Evolutionary conservation across 2,888 invertebrate species (phyloP).

Genomic region (Loripinus fragilis): DNA sequence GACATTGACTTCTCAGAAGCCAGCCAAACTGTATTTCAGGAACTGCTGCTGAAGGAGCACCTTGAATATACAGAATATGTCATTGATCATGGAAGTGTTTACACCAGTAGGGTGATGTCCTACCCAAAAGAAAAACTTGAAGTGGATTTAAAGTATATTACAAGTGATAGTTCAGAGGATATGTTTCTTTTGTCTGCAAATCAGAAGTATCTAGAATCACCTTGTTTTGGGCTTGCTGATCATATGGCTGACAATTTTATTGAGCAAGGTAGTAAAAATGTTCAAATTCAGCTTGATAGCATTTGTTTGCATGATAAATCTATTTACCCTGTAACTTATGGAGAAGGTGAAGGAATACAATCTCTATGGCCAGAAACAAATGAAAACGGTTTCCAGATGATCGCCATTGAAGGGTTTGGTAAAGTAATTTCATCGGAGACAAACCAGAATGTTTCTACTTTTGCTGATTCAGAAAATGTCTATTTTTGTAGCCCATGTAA

Average conservation of each 20-base stretch:
- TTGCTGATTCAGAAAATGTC: neutral
- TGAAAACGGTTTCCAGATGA: conserved; percentile 33
- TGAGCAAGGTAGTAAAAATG: neutral
- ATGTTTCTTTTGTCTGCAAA: conserved; percentile 30
- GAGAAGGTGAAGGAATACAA: conserved; percentile 23
- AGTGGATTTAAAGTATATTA: conserved; percentile 29
- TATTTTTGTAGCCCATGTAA: conserved; percentile 36
- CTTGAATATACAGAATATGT: conserved; percentile 3
- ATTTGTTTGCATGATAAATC: conserved; percentile 30
- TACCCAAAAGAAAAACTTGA: conserved; percentile 27
- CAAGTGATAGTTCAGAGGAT: conserved; percentile 13
- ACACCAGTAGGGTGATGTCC: conserved; percentile 26
- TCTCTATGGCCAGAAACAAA: conserved; percentile 36
- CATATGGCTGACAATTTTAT: neutral
- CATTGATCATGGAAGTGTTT: conserved; percentile 28
- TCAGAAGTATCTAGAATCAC: conserved; percentile 18
- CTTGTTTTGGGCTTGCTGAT: conserved; percentile 19
- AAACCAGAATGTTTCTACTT: neutral
- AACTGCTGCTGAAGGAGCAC: neutral
- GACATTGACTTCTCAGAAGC: conserved; percentile 41
- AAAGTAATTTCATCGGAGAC: neutral
- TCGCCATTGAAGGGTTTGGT: conserved; percentile 37
- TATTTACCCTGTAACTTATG: conserved; percentile 25
- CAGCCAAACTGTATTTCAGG: neutral
- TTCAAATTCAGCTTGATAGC: conserved; percentile 7